Conservation (phyloP, 2,113 vertebrate species). For the Parus major region DNA sequence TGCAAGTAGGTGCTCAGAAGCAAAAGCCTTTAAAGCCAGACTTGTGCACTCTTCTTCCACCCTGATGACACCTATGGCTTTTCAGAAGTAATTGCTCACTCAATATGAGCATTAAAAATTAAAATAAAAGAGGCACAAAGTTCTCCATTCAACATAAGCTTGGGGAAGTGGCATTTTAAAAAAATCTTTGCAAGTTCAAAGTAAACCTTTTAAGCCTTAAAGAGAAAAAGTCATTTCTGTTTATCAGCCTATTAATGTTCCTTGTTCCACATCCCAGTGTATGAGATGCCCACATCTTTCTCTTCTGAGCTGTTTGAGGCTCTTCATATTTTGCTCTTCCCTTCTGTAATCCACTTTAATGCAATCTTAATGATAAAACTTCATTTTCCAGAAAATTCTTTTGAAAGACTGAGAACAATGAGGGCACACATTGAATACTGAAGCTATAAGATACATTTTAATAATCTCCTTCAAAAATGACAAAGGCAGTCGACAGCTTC, state of each 20-base stretch:
- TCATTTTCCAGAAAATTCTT: slow-evolving; percentile 35
- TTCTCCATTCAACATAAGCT: background rate
- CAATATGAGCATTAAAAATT: background rate
- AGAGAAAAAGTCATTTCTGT: slow-evolving; percentile 38
- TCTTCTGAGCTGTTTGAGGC: slow-evolving; percentile 11
- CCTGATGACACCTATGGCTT: background rate
- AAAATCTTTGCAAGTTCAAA: slow-evolving; percentile 62
- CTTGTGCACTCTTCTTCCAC: background rate
- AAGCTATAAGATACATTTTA: slow-evolving; percentile 46
- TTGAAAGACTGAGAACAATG: slow-evolving; percentile 49
- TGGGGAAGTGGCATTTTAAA: slow-evolving; percentile 54
- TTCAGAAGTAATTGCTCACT: background rate
- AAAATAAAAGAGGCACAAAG: slow-evolving; percentile 22
- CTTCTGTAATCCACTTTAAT: slow-evolving; percentile 18
- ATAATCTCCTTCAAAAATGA: slow-evolving; percentile 30
- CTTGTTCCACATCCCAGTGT: background rate
- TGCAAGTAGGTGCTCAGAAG: background rate
- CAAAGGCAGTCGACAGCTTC: background rate
- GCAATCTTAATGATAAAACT: slow-evolving; percentile 55
- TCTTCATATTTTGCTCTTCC: slow-evolving; percentile 11
- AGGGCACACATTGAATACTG: background rate
- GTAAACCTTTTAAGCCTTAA: slow-evolving; percentile 43
- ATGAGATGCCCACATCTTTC: background rate
- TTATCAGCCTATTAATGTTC: slow-evolving; percentile 27
- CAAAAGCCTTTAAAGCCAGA: background rate